phyloP scores from a whole-genome alignment of 2,113 vertebrate species.

The Otolemur garnettii region DNA sequence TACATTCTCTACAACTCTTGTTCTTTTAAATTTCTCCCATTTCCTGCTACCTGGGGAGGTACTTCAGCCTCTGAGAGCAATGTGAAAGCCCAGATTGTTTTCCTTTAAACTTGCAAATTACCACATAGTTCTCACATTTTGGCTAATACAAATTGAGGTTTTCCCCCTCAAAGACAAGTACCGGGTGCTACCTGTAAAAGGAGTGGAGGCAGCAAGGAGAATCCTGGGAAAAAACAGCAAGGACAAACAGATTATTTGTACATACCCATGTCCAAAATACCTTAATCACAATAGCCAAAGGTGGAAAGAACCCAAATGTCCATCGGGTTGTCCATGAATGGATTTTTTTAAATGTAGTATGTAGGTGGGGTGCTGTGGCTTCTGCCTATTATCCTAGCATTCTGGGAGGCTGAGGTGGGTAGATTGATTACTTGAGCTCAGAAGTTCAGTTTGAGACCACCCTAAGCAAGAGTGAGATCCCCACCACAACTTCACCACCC shows the following conservation, averaged over 20 bases:
- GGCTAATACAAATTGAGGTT: not conserved
- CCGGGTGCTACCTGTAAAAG: not conserved
- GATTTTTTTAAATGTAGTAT: not conserved
- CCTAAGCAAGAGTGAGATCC: too few relatives aligned
- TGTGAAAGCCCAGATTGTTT: not conserved
- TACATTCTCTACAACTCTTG: too few relatives aligned
- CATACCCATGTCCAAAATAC: not conserved
- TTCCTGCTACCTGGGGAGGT: not conserved
- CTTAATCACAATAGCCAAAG: not conserved
- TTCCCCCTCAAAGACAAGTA: not conserved
- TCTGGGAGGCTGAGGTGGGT: too few relatives aligned
- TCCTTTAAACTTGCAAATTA: conserved; percentile 23
- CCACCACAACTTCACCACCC: too few relatives aligned
- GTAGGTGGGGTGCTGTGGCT: not conserved
- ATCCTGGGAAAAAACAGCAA: not conserved
- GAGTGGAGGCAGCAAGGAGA: not conserved
- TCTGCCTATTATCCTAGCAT: too few relatives aligned
- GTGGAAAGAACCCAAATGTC: conserved; percentile 1
- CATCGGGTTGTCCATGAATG: not conserved
- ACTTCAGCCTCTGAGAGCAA: not conserved
- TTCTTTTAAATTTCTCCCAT: not conserved
- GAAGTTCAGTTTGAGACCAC: too few relatives aligned
- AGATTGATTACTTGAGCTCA: too few relatives aligned
- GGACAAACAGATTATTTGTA: not conserved
- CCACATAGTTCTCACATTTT: not conserved